These are phyloP conservation scores for Oryzias javanicus DNA, from an alignment of 2,113 vertebrate species.

Conservation along the genomic window DNA sequence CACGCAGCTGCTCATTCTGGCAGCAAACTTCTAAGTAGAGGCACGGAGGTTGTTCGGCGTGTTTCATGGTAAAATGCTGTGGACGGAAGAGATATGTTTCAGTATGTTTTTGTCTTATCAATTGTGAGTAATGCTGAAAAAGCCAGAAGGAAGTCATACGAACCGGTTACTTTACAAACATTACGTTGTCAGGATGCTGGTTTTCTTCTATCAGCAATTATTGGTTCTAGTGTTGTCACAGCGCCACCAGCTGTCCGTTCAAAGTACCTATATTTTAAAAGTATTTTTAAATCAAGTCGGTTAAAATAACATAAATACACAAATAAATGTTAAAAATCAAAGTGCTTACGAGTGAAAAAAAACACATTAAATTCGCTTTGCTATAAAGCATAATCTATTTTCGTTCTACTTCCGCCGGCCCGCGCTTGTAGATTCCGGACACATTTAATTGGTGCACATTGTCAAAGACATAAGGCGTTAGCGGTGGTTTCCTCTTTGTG, in stretches of 20 bases:
- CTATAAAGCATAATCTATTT: too few species aligned
- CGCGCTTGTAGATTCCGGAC: slow-evolving; percentile 16
- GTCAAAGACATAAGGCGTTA: neutral
- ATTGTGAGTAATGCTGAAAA: too few species aligned
- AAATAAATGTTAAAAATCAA: neutral
- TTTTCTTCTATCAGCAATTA: neutral
- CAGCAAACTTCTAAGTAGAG: slow-evolving; percentile 83
- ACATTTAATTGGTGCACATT: slow-evolving; percentile 39
- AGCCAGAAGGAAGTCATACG: too few species aligned
- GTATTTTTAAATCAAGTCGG: neutral
- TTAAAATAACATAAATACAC: too few species aligned
- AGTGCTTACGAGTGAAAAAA: neutral
- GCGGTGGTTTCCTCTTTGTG: slow-evolving; percentile 6
- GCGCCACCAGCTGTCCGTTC: slow-evolving; percentile 14
- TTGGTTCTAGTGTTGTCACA: slow-evolving; percentile 3
- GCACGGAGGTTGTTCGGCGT: slow-evolving; percentile 67
- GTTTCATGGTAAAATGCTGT: slow-evolving; percentile 75
- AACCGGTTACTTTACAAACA: neutral
- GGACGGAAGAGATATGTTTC: neutral
- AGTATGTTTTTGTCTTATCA: too few species aligned
- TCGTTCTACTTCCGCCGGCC: slow-evolving; percentile 1
- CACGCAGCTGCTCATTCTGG: slow-evolving; percentile 66
- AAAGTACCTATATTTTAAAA: neutral
- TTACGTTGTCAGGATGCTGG: slow-evolving; percentile 8
- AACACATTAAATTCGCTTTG: too few species aligned